Evolutionary conservation across 2,797 vertebrate genomes (phyloP).

Genomic region (Chrysocyon brachyurus): DNA sequence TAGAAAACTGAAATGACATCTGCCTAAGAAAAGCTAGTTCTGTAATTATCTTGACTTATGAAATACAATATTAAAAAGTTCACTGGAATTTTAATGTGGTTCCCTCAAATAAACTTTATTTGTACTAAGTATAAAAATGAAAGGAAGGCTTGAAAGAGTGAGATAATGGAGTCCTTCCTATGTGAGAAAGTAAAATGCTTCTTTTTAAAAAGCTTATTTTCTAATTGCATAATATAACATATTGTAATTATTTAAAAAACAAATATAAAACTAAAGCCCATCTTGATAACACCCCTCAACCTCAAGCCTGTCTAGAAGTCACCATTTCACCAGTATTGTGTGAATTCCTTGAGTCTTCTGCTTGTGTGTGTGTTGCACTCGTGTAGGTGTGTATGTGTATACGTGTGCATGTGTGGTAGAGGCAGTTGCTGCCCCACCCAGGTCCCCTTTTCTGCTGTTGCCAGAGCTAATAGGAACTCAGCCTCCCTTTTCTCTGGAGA

Average conservation of each 20-base stretch:
- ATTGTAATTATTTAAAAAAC: not conserved
- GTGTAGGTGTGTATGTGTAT: not conserved
- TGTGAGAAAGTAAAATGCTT: not conserved
- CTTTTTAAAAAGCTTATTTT: conserved; percentile 12
- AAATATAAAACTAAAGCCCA: conserved; percentile 11
- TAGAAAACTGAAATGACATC: conserved; percentile 7
- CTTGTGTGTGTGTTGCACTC: not conserved
- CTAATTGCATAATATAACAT: not conserved
- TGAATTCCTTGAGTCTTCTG: not conserved
- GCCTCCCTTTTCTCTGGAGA: not conserved
- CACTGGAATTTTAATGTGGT: not conserved
- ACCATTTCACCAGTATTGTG: not conserved
- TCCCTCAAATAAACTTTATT: conserved; percentile 44
- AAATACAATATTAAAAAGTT: not conserved
- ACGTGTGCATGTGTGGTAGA: not conserved
- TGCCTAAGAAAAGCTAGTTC: not conserved
- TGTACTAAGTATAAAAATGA: conserved; percentile 6
- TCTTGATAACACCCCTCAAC: not conserved
- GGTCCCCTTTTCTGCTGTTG: not conserved
- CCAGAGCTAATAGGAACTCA: not conserved
- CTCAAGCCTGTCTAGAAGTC: not conserved
- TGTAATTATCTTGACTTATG: not conserved
- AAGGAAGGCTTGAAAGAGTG: not conserved
- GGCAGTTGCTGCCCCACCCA: not conserved
- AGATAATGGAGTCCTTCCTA: not conserved